Evolutionary conservation across 2,797 vertebrate species (phyloP), one percentile per base, ranked within the genome.

Genomic region (Danio kyathit): DNA sequence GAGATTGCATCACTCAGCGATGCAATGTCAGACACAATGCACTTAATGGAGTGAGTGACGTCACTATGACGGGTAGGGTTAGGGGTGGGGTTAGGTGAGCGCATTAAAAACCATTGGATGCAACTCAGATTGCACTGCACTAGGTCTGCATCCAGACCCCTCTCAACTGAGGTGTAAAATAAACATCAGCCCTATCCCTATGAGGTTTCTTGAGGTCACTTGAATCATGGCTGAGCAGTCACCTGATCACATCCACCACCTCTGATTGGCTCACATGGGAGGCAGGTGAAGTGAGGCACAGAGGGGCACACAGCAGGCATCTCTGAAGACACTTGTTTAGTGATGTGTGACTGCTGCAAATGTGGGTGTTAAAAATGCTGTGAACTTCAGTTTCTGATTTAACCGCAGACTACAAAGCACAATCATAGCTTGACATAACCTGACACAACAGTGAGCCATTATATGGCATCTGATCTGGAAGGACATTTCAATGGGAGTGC

Each of bases 161-260:
- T n/a, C n/a, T n/a, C n/a, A n/a, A 61, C 21, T 60, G 19, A 59
- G 6, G 1, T 56, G n/a, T 17, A n/a, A 16, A 38, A 4, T 17
- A 71, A 54, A 73, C 17, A 44, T 59, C 8, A 59, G 8, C 12
- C 43, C 13, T 51, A 49, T 57, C 63, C 38, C 43, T 76, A 60
- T 82, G 80, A 82, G 82, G 64, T 86, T 81, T 79, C 46, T 64
- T 14, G 74, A 81, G 75, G 81, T 82, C 76, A 76, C 79, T 92
- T 87, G 84, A 85, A 88, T 70, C 83, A 88, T 90, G 80, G 79
- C 79, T 85, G 82, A 88, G 84, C 51, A 60, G 89, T 89, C 89
- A 92, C 88, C 84, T 83, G 80, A 92, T 90, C 83, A 14, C 80
- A 89, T 79, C 80, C 83, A 89, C 87, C 82, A 4, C 72, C 43